Evolutionary conservation across 2,113 vertebrate species (phyloP), one percentile per base, ranked within the genome.

Genomic region (Brachypteracias leptosomus): DNA sequence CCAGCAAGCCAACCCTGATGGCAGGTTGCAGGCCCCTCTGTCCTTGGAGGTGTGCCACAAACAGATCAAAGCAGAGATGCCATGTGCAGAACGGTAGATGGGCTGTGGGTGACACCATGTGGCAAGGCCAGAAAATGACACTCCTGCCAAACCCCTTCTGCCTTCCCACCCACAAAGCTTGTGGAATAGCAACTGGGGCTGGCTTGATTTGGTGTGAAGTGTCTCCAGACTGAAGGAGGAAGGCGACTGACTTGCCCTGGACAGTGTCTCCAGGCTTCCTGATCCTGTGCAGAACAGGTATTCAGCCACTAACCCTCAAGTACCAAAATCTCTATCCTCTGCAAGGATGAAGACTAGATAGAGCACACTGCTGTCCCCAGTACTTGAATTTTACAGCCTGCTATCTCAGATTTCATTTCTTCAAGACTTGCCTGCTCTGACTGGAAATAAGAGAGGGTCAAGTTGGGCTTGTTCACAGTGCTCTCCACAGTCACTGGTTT

Each of bases 51-150:
- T 11, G 61, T 6, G 10, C 26, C 67, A 54, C 6, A 11, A 15
- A 11, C 44, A 70, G 44, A 58, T 2, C 20, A 67, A 74, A 83
- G 73, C 70, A 51, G 57, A 31, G 22, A 25, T 14, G 49, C 29
- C 73, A 29, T 12, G 25, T 40, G 46, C 80, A n/a, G 74, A 57
- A 46, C 7, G 1, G 88, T 4, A 11, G 35, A 72, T 9, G 25
- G 70, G 86, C 61, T 82, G 86, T 22, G 93, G 92, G 80, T 94
- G 96, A 95, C 96, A 96, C 86, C 96, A 36, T 92, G 93, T 92
- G 96, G 96, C 80, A 92, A 81, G 36, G 58, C 57, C 4, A 11
- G 49, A 90, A 90, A 95, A 97, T 13, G 21, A 78, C 95, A 91
- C 36, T 49, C 28, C 65, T 74, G 40, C n/a, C 85, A 74, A 83